Conservation (phyloP, 1,140 invertebrate species). For the Scaptodrosophila lebanonensis region DNA sequence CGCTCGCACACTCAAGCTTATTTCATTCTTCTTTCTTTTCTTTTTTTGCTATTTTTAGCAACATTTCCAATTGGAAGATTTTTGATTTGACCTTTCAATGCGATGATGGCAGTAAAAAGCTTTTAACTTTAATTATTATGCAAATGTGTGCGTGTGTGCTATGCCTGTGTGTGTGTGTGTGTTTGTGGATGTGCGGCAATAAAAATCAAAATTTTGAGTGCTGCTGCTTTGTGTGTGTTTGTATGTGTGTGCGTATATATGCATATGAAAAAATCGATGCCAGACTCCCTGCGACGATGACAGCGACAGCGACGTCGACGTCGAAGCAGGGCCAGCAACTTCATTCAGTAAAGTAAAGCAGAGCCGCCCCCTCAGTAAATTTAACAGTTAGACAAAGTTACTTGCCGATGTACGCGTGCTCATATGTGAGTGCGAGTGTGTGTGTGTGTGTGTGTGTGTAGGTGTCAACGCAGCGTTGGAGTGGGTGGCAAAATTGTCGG, state of each 20-base stretch:
- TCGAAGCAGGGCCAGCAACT: slow-evolving; percentile 38
- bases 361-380: slow-evolving; percentile 44
- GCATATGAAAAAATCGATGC: slow-evolving; percentile 70
- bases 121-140: slow-evolving; percentile 46
- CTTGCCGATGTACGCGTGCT: slow-evolving; percentile 23
- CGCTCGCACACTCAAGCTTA: slow-evolving; percentile 10
- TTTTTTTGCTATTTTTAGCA: slow-evolving; percentile 51
- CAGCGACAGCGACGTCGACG: slow-evolving; percentile 12
- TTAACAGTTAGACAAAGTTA: slow-evolving; percentile 64
- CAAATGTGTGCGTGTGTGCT: slow-evolving; percentile 18
- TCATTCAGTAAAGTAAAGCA: slow-evolving; percentile 56
- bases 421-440: slow-evolving; percentile 9
- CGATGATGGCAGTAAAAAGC: slow-evolving; percentile 40
- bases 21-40: slow-evolving; percentile 3
- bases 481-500: too few species aligned
- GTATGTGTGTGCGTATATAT: slow-evolving; percentile 37
- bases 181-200: not conserved
- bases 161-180: slow-evolving; percentile 15
- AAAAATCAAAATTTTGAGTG: not conserved
- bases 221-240: too few species aligned
- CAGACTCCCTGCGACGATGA: slow-evolving; percentile 56
- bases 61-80: slow-evolving; percentile 54
- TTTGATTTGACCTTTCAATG: slow-evolving; percentile 49
- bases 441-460: slow-evolving; percentile 20
- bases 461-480: slow-evolving; percentile 7